Percentiles rank a stretch among this genome's conserved stretches.
phyloP scores from a whole-genome alignment of 2,113 vertebrate genomes.

The Rana temporaria region DNA sequence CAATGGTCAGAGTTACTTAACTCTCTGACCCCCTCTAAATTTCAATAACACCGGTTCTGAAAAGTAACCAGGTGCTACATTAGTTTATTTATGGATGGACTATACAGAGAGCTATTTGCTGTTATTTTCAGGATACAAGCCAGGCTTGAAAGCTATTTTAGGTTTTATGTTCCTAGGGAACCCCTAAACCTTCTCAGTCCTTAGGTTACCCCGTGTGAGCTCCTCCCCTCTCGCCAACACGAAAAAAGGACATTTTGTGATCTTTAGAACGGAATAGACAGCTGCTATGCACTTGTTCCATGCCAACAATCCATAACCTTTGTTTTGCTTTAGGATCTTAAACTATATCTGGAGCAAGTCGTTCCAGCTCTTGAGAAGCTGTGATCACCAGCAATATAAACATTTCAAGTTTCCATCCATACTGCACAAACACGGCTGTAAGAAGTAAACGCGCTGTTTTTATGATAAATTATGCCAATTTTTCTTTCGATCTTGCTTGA shows the following conservation, averaged over 20 bases:
- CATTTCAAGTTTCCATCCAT: constrained; percentile 7
- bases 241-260: too few species aligned
- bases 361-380: neutral
- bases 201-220: neutral
- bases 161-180: too few species aligned
- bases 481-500: constrained; percentile 12
- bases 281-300: neutral
- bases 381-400: constrained; percentile 9
- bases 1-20: too few species aligned
- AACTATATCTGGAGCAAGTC: constrained; percentile 15
- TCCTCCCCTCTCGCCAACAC: neutral
- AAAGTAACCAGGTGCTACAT: too few species aligned
- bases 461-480: constrained; percentile 13
- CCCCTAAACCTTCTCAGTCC: neutral
- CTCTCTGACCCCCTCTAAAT: too few species aligned
- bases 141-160: too few species aligned
- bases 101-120: too few species aligned
- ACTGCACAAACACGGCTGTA: neutral
- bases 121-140: too few species aligned
- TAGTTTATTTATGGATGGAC: too few species aligned
- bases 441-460: constrained; percentile 2
- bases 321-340: constrained; percentile 6
- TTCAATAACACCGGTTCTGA: too few species aligned
- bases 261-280: neutral
- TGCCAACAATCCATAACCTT: neutral